Conservation (phyloP, 2,888 invertebrate genomes). For the Alsophila aescularia region DNA sequence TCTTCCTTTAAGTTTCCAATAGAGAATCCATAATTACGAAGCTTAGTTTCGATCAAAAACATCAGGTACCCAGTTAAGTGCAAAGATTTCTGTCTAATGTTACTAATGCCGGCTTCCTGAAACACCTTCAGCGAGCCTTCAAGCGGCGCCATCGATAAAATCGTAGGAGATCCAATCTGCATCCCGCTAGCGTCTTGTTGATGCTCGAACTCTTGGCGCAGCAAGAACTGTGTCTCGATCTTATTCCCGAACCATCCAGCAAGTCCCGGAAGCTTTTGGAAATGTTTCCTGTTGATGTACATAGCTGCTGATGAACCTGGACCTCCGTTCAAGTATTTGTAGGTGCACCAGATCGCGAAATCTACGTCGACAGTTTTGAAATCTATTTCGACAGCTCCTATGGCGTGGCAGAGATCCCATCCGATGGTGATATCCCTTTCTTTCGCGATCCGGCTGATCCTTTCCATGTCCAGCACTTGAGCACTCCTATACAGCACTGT, state of each 20-base stretch:
- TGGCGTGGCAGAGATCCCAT: slow-evolving; percentile 72
- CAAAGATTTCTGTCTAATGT: slow-evolving; percentile 68
- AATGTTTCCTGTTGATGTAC: slow-evolving; percentile 70
- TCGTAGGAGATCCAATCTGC: slow-evolving; percentile 66
- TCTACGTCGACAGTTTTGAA: slow-evolving; percentile 65
- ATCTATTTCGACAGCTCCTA: slow-evolving; percentile 65
- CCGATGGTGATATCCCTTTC: slow-evolving; percentile 63
- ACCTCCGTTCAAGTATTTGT: slow-evolving; percentile 74
- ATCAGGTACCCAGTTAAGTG: slow-evolving; percentile 71
- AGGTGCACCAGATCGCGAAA: slow-evolving; percentile 76
- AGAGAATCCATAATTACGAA: slow-evolving; percentile 56
- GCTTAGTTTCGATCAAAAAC: slow-evolving; percentile 63
- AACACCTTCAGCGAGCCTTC: slow-evolving; percentile 67
- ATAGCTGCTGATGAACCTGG: slow-evolving; percentile 65
- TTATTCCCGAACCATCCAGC: slow-evolving; percentile 73
- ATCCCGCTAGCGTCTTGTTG: slow-evolving; percentile 66
- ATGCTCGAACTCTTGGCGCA: slow-evolving; percentile 69
- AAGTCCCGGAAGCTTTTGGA: slow-evolving; percentile 60
- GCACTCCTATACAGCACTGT: slow-evolving; percentile 67
- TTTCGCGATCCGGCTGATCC: slow-evolving; percentile 61
- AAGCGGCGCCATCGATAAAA: slow-evolving; percentile 66
- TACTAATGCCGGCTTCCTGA: slow-evolving; percentile 61
- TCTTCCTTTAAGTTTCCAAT: slow-evolving; percentile 66
- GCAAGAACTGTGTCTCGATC: slow-evolving; percentile 59
- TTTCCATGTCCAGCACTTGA: slow-evolving; percentile 68